phyloP scores from a whole-genome alignment of 2,888 invertebrate genomes.

The Herminia tarsipennalis region DNA sequence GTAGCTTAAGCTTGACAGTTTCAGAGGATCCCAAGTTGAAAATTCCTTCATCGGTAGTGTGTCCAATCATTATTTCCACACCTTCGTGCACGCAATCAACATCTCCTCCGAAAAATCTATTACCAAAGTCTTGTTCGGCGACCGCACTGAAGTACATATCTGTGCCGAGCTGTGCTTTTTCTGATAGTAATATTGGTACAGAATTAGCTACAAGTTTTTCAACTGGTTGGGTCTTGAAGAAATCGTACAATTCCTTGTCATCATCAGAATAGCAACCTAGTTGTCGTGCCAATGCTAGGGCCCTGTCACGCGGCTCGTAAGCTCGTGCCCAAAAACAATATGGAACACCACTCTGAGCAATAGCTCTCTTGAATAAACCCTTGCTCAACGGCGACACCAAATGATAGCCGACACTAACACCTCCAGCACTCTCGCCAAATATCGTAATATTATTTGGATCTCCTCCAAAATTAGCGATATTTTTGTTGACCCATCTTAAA shows the following conservation, averaged over 20 bases:
- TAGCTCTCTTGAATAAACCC: constrained; percentile 67
- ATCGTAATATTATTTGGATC: constrained; percentile 53
- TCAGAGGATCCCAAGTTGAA: constrained; percentile 18
- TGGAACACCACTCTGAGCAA: constrained; percentile 88
- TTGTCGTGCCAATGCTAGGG: constrained; percentile 35
- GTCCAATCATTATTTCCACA: constrained; percentile 89
- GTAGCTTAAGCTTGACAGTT: constrained; percentile 22
- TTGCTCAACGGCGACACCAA: constrained; percentile 61
- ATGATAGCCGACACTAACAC: constrained; percentile 49
- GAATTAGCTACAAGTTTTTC: constrained; percentile 25
- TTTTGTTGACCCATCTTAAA: constrained; percentile 51
- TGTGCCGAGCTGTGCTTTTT: not conserved
- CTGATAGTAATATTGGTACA: constrained; percentile 22
- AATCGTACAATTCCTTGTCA: constrained; percentile 22
- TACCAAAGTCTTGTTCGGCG: constrained; percentile 43
- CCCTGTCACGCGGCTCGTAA: constrained; percentile 73
- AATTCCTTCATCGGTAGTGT: constrained; percentile 88
- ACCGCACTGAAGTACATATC: constrained; percentile 38
- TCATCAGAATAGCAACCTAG: constrained; percentile 41
- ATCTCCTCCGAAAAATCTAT: constrained; percentile 48
- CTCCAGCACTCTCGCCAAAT: constrained; percentile 62
- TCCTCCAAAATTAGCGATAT: constrained; percentile 51
- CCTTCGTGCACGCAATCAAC: constrained; percentile 69
- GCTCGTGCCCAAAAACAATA: constrained; percentile 82
- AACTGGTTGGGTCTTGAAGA: constrained; percentile 36